Evolutionary conservation across 1,140 invertebrate species (phyloP), one percentile per base, ranked within the genome.

Genomic region (Drosophila virilis): DNA sequence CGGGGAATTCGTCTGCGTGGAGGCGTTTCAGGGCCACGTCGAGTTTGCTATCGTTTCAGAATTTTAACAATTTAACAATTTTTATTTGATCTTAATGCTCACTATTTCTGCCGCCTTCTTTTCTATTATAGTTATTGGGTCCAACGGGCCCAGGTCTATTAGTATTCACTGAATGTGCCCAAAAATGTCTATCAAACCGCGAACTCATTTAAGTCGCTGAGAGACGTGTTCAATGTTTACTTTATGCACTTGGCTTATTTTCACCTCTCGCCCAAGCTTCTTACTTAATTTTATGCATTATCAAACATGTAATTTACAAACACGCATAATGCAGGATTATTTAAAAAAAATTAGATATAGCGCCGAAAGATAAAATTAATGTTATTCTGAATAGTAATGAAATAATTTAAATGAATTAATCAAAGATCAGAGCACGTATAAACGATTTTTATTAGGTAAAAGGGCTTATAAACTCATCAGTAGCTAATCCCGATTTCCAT

Each of bases 21-120:
- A 13, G 51, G 32, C 51, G 8, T 86, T 86, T 86, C 86, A 88
- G 78, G 65, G 68, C 55, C 46, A n/a, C 37, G 43, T 52, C 38
- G 40, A 4, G 32, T n/a, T 33, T 38, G 74, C 69, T 80, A 74
- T 59, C 67, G 70, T 77, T 79, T 70, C 38, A 68, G 83, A 86
- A 86, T 88, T 77, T 82, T 71, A 88, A 88, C 60, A 75, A 76
- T 72, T 77, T 77, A 72, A 38, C 51, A 61, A 62, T 69, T 86
- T 83, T 86, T 82, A 86, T 86, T 88, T 45, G 83, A 86, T 79
- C 88, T 88, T 88, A 86, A 86, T 86, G 68, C 72, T 77, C 68
- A 88, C 13, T 73, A 88, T 79, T 79, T 83, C 74, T 77, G 83
- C 76, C 83, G 83, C 83, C 83, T 77, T 74, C 37, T 55, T 59